Evolutionary conservation across 2,113 vertebrate species (phyloP).

Genomic region (Cyprinus carpio): DNA sequence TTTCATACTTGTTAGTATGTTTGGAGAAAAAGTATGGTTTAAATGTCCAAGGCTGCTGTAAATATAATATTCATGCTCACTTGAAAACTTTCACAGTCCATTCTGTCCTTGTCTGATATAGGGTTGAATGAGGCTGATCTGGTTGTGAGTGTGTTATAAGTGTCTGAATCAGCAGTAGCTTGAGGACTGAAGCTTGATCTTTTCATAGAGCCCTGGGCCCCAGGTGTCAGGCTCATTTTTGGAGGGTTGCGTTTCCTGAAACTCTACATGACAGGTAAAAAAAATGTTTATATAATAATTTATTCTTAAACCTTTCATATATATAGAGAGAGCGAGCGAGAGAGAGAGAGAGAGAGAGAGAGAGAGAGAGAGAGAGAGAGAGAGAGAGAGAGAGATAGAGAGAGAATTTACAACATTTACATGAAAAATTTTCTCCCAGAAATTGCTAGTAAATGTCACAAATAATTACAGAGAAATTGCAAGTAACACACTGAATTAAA

Average conservation of each 20-base stretch:
- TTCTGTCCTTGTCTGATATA: neutral
- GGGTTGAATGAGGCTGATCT: constrained; percentile 8
- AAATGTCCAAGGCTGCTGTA: neutral
- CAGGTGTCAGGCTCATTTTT: neutral
- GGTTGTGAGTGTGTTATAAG: neutral
- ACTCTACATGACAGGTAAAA: constrained; percentile 8
- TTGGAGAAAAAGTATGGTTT: neutral
- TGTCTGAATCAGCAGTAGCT: neutral
- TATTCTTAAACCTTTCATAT: neutral
- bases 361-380: too few species aligned
- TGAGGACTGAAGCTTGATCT: constrained; percentile 2
- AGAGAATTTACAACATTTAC: too few species aligned
- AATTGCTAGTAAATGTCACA: neutral
- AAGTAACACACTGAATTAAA: neutral
- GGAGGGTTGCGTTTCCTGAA: neutral
- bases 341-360: too few species aligned
- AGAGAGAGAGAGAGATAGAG: too few species aligned
- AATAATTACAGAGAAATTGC: neutral
- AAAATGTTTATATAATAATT: too few species aligned
- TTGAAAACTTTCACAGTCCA: constrained; percentile 3
- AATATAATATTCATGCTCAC: neutral
- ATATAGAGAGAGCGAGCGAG: too few species aligned
- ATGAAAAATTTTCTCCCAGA: too few species aligned
- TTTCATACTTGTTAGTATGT: neutral
- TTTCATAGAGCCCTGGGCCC: neutral